Conservation (phyloP, 2,888 invertebrate genomes). For the Lochmaea capreae region DNA sequence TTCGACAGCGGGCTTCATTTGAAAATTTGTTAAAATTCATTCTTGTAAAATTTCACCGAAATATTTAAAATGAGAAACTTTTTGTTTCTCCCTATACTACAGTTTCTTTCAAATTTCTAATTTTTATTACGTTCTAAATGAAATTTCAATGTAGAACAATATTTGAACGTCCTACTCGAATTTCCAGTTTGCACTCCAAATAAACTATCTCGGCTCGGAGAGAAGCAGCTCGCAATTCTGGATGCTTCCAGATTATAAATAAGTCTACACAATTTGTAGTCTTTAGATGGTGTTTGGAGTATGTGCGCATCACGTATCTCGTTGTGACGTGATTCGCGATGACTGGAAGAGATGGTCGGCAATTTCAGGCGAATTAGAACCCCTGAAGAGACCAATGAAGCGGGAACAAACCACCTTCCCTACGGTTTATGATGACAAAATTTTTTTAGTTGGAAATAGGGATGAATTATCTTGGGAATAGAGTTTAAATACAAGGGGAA, state of each 20-base stretch:
- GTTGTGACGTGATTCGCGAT: constrained; percentile 50
- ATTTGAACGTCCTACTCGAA: background rate
- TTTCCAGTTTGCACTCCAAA: constrained; percentile 6
- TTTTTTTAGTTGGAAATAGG: background rate
- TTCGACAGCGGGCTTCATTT: no score
- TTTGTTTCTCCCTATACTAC: no score
- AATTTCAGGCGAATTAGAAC: constrained; percentile 55
- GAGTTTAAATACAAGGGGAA: background rate
- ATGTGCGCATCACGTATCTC: constrained; percentile 43
- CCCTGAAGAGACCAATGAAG: constrained; percentile 53
- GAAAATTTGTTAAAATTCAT: no score
- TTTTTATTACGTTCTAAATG: no score
- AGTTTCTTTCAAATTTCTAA: no score
- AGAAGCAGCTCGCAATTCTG: constrained; percentile 25
- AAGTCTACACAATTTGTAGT: constrained; percentile 44
- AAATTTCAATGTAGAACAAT: background rate
- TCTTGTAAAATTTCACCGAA: no score
- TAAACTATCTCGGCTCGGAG: constrained; percentile 19
- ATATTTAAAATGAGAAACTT: no score
- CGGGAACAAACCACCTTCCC: constrained; percentile 47
- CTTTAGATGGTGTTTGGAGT: constrained; percentile 45
- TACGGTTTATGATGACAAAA: constrained; percentile 41
- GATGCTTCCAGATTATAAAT: constrained; percentile 40
- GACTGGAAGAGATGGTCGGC: constrained; percentile 54
- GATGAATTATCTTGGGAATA: background rate